A percentile compares a stretch with the other conserved stretches of the same genome.
Evolutionary conservation across 2,888 invertebrate genomes (phyloP).

Genomic region (Salpingus planirostris): DNA sequence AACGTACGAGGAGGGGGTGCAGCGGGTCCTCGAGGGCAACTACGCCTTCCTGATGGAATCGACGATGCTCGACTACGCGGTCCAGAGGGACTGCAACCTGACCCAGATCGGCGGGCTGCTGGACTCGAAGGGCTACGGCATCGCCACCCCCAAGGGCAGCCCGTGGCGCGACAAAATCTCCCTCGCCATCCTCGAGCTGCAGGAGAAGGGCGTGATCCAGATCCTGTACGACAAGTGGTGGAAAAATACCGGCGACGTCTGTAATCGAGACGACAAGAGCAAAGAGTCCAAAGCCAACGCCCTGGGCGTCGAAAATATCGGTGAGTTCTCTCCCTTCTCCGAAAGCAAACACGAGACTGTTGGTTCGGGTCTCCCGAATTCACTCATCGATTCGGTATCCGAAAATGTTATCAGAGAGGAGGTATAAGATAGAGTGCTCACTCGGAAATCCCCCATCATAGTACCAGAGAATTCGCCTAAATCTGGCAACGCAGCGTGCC

Average conservation of each 20-base stretch:
- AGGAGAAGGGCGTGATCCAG: conserved; percentile 90
- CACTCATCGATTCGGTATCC: no score
- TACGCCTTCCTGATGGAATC: conserved; percentile 99
- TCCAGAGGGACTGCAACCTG: conserved; percentile 90
- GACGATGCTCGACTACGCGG: conserved; percentile 91
- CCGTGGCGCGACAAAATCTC: conserved; percentile 97
- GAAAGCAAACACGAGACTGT: no score
- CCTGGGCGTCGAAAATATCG: conserved; percentile 81
- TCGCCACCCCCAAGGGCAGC: conserved; percentile 91
- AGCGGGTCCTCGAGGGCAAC: conserved; percentile 75
- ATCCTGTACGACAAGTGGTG: conserved; percentile 97
- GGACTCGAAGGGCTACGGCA: conserved; percentile 84
- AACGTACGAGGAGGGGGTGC: conserved; percentile 86
- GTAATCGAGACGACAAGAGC: conserved; percentile 77
- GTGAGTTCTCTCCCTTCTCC: no score
- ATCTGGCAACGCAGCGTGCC: no score
- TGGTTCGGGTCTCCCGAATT: no score
- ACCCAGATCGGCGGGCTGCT: conserved; percentile 92
- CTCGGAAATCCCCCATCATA: no score
- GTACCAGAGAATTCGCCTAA: no score
- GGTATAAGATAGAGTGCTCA: no score
- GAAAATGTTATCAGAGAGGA: no score
- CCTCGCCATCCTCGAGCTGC: conserved; percentile 85
- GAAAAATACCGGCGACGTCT: conserved; percentile 91
- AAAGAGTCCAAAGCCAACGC: conserved; percentile 92